These are phyloP conservation scores for Drosophila melanocephala DNA, from an alignment of 2,888 invertebrate species.

Conservation along the genomic window DNA sequence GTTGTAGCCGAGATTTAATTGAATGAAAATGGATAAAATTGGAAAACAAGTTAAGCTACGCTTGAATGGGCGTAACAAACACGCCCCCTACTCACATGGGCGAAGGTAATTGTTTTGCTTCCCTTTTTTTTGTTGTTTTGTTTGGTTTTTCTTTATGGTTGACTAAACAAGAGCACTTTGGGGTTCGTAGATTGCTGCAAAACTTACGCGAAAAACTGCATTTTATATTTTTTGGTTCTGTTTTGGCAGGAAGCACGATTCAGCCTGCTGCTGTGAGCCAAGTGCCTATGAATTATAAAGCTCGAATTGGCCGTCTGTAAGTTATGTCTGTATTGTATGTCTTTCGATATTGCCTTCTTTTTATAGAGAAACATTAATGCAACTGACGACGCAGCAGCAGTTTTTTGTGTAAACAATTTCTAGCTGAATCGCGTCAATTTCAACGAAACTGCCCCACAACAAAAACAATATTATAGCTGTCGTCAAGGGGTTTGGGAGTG, in stretches of 20 bases:
- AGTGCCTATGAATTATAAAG: constrained; percentile 29
- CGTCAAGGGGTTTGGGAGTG: constrained; percentile 27
- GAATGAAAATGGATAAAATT: constrained; percentile 52
- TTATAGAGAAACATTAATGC: constrained; percentile 24
- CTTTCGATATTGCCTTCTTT: constrained; percentile 22
- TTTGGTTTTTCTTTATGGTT: constrained; percentile 24
- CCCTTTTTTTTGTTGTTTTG: background rate
- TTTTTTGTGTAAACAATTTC: constrained; percentile 49
- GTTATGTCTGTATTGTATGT: background rate
- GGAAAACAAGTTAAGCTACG: constrained; percentile 53
- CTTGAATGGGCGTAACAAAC: constrained; percentile 34
- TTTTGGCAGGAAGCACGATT: background rate
- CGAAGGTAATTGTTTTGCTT: constrained; percentile 29
- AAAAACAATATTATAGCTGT: constrained; percentile 17
- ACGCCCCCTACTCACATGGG: constrained; percentile 6
- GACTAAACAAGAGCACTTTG: constrained; percentile 32
- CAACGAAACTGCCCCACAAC: constrained; percentile 24
- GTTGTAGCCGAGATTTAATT: constrained; percentile 44
- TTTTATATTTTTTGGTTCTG: constrained; percentile 17
- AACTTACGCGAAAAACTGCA: constrained; percentile 72
- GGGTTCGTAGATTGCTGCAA: constrained; percentile 3
- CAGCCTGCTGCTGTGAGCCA: constrained; percentile 9
- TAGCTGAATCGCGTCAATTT: constrained; percentile 53
- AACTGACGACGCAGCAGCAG: constrained; percentile 34
- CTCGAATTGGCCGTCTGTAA: constrained; percentile 14